Evolutionary conservation across 2,113 vertebrate genomes (phyloP).

Genomic region (Alaudala cheleensis): DNA sequence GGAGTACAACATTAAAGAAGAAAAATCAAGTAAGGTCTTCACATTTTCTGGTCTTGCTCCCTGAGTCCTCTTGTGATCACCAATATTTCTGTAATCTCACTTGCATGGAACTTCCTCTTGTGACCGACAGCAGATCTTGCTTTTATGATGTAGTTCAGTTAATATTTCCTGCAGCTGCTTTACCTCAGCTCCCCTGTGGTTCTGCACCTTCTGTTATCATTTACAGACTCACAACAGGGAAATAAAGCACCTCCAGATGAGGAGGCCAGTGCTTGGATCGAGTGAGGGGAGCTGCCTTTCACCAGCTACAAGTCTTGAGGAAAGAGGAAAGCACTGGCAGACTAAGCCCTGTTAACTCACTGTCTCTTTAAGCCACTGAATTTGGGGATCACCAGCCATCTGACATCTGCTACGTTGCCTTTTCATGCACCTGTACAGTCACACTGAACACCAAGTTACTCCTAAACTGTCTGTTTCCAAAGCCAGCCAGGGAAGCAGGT

Average conservation of each 20-base stretch:
- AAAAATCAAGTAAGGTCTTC: conserved; percentile 82
- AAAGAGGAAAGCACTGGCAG: neutral
- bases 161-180: conserved; percentile 32
- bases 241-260: neutral
- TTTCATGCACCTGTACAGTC: neutral
- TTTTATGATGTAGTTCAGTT: neutral
- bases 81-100: neutral
- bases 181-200: neutral
- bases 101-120: neutral
- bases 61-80: neutral
- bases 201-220: neutral
- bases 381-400: neutral
- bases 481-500: neutral
- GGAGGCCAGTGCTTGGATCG: neutral
- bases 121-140: neutral
- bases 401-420: neutral
- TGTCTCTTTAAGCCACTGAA: neutral
- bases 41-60: neutral
- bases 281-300: neutral
- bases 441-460: neutral
- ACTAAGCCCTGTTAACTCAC: neutral
- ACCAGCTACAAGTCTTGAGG: neutral
- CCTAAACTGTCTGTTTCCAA: neutral
- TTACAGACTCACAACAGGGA: neutral
- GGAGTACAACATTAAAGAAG: conserved; percentile 82